Base-by-base conservation (phyloP, 2,113 vertebrate genomes). In the Tyrannus savana region DNA sequence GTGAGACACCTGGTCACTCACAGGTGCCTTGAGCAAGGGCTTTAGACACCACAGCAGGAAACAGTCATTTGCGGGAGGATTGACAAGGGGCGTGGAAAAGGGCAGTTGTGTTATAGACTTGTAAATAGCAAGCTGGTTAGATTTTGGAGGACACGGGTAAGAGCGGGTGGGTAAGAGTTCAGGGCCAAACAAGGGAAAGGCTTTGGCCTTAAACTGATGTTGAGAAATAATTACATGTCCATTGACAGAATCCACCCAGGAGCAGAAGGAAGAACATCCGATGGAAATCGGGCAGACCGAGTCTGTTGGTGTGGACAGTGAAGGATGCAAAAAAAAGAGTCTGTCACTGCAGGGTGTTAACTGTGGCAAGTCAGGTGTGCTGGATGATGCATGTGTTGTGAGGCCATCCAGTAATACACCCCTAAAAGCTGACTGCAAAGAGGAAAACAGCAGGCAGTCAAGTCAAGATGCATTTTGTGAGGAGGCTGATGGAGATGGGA, bases 201-300 rank as follows among this genome's bases (percentile, higher is more conserved):
- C 39, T 81, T 88, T 96, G 42, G 53, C 71, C 31, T 96, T 95
- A 47, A 74, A 81, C 60, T 35, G 25, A 1, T 9, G 2, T 31
- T 95, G 50, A 94, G 71, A 84, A 74, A 87, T 82, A 75, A 89
- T 9, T 89, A 12, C 1, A 10, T 97, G 46, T 97, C 90, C 63
- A 17, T 93, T 96, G 90, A 90, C 90, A 94, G 96, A 97, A 69
- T 78, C 74, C 77, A 49, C 56, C 33, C 92, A 39, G 56, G 64
- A 81, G 67, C 58, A 80, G 64, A 49, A 93, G 67, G 59, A 84
- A 55, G 66, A 84, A 17, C 49, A 72, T 87, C 46, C 14, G 1
- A 67, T 83, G 89, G 87, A 77, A 80, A 5, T 3, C 33, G 66
- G 66, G 67, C 58, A 73, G 49, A 50, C 25, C 27, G 81, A 96